Base-by-base conservation (phyloP, 1,140 invertebrate genomes). In the Aradophagus sp. region DNA sequence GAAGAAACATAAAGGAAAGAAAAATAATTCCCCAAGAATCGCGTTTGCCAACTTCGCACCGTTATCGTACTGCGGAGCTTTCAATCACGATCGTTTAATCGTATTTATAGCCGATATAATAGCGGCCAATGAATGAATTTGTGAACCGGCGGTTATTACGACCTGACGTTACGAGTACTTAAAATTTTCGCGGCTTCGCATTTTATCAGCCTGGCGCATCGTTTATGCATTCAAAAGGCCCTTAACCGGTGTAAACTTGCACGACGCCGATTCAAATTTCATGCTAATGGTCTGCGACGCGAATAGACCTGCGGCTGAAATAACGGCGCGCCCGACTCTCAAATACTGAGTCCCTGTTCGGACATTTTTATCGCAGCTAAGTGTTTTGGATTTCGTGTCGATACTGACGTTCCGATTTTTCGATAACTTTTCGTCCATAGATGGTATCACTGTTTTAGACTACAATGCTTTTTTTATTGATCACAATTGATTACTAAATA, bases 141-240 rank as follows among this genome's bases (percentile, higher is more conserved):
- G 32, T 36, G 45, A 11, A 44, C 6, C 16, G 6, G 11, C 6
- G 17, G 35, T 53, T 53, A 41, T 41, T 41, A 41, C 34, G 0
- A 23, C 17, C 8, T 13, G 16, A 6, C 8, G 27, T 56, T 48
- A 48, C 48, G 38, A 65, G 29, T 19, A 34, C 44, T 58, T 47
- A 35, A 59, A 55, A 58, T 59, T 61, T 45, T 69, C 56, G 56
- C 50, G 66, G 34, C 16, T 13, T 11, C 15, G 55, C 38, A 62
- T 55, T 62, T 69, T 62, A 62, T 62, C 62, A 62, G 50, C 44
- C 32, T 16, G 31, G 23, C 44, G 14, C 48, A 59, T 69, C 50
- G 55, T 56, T 69, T 69, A 69, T 69, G 42, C 55, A 69, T 69
- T 69, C 48, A 69, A 69, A 69, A 47, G 55, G 42, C 10, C 41